Evolutionary conservation across 2,113 vertebrate genomes (phyloP), one percentile per base, ranked within the genome.

Genomic region (Cisticola juncidis): DNA sequence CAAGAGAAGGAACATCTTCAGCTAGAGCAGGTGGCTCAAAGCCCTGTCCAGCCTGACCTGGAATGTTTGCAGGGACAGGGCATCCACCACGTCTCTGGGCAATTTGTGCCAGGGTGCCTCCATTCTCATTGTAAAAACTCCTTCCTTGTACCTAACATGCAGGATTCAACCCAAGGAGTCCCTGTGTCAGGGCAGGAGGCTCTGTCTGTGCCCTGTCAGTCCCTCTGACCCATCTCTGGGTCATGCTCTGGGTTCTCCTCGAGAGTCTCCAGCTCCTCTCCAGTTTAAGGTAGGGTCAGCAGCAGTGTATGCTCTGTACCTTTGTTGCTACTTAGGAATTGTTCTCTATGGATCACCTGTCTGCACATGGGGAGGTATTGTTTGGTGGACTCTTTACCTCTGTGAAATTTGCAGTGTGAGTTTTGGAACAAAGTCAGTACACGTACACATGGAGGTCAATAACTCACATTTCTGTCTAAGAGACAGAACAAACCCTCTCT

Each of bases 341-440:
- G 0, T 35, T 57, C 60, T 88, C 45, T 70, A 29, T 3, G 4
- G 71, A 61, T 80, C 51, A 54, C 19, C 5, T 4, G 1, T 29
- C 24, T 80, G 70, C 74, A 44, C 0, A 0, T 20, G 24, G 35
- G 26, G 35, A 62, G 22, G 21, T 20, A 26, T 12, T 5, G 0
- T 72, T 81, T 58, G 14, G 18, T 53, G 54, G 42, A 6, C 42
- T 94, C 86, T 33, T 81, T 70, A 19, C 33, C 62, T 86, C 70
- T 62, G 11, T 58, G 16, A 65, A 23, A 58, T 73, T 81, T 84
- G 64, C 72, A 57, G 18, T 8, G 20, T 45, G 11, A 17, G 4
- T 31, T 94, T 88, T 92, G 88, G 68, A 94, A 16, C 40, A 44
- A 73, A 71, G 44, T 64, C 65, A 84, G 8, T 35, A 76, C 16